Conservation (phyloP, 2,888 invertebrate species). For the Platypus cylindrus region DNA sequence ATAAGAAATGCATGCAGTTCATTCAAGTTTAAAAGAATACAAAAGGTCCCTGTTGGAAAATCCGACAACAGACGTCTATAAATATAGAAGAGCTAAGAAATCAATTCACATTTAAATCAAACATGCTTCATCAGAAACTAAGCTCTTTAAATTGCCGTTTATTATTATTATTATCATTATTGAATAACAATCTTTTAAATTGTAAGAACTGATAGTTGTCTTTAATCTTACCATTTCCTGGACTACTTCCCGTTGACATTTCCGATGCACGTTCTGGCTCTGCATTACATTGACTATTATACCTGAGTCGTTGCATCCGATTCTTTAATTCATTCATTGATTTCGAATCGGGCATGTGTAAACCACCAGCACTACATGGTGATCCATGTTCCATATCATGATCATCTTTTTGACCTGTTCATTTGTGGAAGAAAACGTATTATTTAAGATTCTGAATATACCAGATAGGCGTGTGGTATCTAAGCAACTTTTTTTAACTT, state of each 20-base stretch:
- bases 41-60: too few species aligned
- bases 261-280: constrained; percentile 31
- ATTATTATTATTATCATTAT: neutral
- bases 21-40: too few species aligned
- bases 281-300: constrained; percentile 51
- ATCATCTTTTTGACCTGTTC: constrained; percentile 5
- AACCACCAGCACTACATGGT: constrained; percentile 44
- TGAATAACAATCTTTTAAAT: neutral
- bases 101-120: too few species aligned
- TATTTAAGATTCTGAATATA: constrained; percentile 1
- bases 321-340: constrained; percentile 45
- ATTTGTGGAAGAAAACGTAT: neutral
- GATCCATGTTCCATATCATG: constrained; percentile 38
- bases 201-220: too few species aligned
- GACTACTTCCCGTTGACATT: constrained; percentile 36
- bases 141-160: neutral
- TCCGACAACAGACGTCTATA: too few species aligned
- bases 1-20: too few species aligned
- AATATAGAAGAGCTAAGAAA: too few species aligned
- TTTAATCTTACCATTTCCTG: constrained; percentile 32
- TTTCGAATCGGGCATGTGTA: constrained; percentile 47
- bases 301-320: constrained; percentile 44
- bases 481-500: neutral
- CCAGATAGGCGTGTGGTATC: too few species aligned
- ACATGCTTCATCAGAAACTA: neutral